A percentile compares a stretch with the other conserved stretches of the same genome.
These are phyloP conservation scores for Phymatocera aterrima DNA, from an alignment of 2,888 invertebrate species.

Conservation along the genomic window DNA sequence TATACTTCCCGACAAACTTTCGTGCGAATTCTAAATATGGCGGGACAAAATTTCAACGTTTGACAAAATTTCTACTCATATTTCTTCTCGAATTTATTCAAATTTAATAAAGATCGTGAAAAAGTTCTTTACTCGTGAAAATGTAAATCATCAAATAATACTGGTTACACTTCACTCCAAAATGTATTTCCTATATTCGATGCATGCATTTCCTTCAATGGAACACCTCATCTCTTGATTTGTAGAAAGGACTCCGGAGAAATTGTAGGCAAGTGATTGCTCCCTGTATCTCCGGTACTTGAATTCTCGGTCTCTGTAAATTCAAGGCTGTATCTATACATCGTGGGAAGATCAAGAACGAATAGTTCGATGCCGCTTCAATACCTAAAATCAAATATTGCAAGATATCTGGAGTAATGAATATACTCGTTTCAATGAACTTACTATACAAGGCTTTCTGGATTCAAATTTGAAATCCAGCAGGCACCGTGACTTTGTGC, in stretches of 20 bases:
- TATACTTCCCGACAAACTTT: slow-evolving; percentile 22
- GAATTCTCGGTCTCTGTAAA: too few species aligned
- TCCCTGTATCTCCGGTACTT: too few species aligned
- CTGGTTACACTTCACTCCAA: not conserved
- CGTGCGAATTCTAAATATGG: slow-evolving; percentile 8
- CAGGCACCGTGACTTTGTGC: slow-evolving; percentile 6
- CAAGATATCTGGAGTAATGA: not conserved
- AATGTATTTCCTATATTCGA: not conserved
- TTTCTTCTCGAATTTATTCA: slow-evolving; percentile 6
- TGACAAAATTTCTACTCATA: slow-evolving; percentile 2
- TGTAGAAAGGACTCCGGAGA: not conserved
- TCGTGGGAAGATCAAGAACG: too few species aligned
- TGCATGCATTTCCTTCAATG: not conserved
- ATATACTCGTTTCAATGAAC: slow-evolving; percentile 22
- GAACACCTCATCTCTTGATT: not conserved
- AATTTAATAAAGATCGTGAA: not conserved
- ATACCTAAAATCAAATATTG: not conserved
- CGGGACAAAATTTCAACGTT: not conserved
- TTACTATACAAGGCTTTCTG: not conserved
- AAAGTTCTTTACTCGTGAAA: not conserved
- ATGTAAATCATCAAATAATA: not conserved
- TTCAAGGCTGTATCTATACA: too few species aligned
- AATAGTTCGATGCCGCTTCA: too few species aligned
- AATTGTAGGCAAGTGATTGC: not conserved
- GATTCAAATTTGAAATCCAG: slow-evolving; percentile 25